A percentile compares a stretch with the other conserved stretches of the same genome.
phyloP scores from a whole-genome alignment of 2,888 invertebrate genomes.

The Microplitis manilae region DNA sequence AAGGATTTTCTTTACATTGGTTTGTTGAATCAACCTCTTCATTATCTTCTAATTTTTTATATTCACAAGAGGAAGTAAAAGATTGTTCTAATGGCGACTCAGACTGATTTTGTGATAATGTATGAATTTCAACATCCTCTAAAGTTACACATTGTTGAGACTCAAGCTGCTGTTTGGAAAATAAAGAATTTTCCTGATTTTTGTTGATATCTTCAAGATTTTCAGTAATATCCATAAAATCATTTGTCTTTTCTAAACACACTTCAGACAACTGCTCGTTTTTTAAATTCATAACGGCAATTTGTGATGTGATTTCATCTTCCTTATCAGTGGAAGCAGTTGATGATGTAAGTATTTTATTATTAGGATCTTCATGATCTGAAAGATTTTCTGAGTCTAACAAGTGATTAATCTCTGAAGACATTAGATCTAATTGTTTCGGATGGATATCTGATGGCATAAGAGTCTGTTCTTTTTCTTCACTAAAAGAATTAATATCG shows the following conservation, averaged over 20 bases:
- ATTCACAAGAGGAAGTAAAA: neutral
- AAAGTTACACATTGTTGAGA: neutral
- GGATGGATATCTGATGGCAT: constrained; percentile 42
- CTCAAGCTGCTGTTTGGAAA: neutral
- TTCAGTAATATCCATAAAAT: neutral
- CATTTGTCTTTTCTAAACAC: neutral
- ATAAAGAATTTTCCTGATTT: neutral
- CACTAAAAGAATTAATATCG: constrained; percentile 36
- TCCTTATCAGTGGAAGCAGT: constrained; percentile 31
- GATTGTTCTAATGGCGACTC: neutral
- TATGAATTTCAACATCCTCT: neutral
- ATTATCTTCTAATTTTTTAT: neutral
- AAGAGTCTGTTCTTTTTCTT: constrained; percentile 24
- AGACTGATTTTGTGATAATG: neutral
- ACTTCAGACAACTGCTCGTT: constrained; percentile 23
- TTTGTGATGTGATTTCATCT: constrained; percentile 26
- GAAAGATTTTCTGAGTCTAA: constrained; percentile 38
- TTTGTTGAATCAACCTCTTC: neutral
- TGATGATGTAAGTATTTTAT: constrained; percentile 40
- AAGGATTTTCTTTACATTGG: neutral
- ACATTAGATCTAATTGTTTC: constrained; percentile 38
- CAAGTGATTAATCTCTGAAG: constrained; percentile 42
- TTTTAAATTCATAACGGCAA: constrained; percentile 33
- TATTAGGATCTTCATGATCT: constrained; percentile 30
- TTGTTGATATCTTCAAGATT: neutral